Evolutionary conservation across 1,140 invertebrate genomes (phyloP), one percentile per base, ranked within the genome.

Genomic region (Episyrphus balteatus): DNA sequence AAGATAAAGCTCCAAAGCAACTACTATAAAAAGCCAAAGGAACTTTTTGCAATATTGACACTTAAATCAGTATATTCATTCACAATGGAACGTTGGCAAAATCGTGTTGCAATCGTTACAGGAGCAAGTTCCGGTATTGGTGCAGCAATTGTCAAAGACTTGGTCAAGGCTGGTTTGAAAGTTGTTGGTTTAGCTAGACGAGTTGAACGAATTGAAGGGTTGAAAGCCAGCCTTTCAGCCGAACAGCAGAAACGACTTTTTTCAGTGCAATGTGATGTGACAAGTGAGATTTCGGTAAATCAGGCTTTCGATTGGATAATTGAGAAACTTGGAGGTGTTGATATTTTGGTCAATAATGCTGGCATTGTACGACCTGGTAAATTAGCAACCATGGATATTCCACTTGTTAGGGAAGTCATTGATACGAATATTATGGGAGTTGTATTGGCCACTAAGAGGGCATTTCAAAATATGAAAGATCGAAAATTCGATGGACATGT

Each of bases 321-420:
- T 38, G 60, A 73, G 9, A 73, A 74, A 2, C 65, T 80, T 31
- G 82, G 80, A 5, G 76, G 78, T 13, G 69, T 85, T 2, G 77
- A 86, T 56, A 68, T 88, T 2, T 69, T 86, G 39, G 69, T 89
- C 26, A 89, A 88, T 58, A 86, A 84, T 59, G 85, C 86, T 3
- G 86, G 81, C 2, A 56, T 79, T 0, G 53, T 71, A 5, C 49
- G 59, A 58, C 5, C 51, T 55, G 53, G 74, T 61, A 49, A 55
- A 48, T 14, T 71, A 67, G 52, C 68, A 56, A 42, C 52, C 64
- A 53, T 55, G 60, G 30, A 58, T 34, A n/a, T 58, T 47, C 33
- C 56, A 14, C 46, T 60, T 46, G 74, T 75, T 68, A 57, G 68
- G 47, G 54, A 69, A 12, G 74, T 79, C 40, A 55, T 87, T 30